A percentile compares a stretch with the other conserved stretches of the same genome.
phyloP scores from a whole-genome alignment of 2,888 invertebrate genomes.

The Yponomeuta plumbellus region DNA sequence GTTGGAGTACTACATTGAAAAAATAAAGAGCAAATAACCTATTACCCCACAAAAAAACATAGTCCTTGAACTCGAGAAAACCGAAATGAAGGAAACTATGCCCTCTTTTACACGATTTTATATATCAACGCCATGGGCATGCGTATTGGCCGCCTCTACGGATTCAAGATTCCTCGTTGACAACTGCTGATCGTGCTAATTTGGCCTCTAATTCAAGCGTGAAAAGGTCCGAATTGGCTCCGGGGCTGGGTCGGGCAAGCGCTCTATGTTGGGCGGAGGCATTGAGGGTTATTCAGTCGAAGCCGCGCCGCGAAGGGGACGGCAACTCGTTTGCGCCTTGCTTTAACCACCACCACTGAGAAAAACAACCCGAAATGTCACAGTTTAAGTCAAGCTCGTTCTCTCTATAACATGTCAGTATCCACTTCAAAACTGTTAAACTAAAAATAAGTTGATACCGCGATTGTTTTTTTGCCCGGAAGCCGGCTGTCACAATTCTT shows the following conservation, averaged over 20 bases:
- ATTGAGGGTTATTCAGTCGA: constrained; percentile 71
- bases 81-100: constrained; percentile 72
- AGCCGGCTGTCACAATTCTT: constrained; percentile 51
- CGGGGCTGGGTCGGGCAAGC: constrained; percentile 54
- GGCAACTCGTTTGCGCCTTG: constrained; percentile 55
- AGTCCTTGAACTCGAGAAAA: constrained; percentile 74
- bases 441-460: not conserved
- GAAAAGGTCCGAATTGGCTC: constrained; percentile 36
- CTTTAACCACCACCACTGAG: constrained; percentile 56
- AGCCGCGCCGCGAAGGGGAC: constrained; percentile 63
- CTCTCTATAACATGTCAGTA: constrained; percentile 44
- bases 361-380: constrained; percentile 64
- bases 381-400: constrained; percentile 44
- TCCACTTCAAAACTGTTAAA: constrained; percentile 13
- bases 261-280: constrained; percentile 75
- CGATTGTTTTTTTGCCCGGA: not conserved
- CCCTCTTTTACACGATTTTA: constrained; percentile 56
- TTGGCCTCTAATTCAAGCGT: constrained; percentile 33
- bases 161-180: constrained; percentile 66
- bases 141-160: constrained; percentile 72
- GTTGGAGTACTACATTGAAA: constrained; percentile 2
- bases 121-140: constrained; percentile 67
- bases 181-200: constrained; percentile 33
- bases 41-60: not conserved
- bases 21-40: constrained; percentile 21